Evolutionary conservation across 2,888 invertebrate species (phyloP).

Genomic region (Junonia oenone): DNA sequence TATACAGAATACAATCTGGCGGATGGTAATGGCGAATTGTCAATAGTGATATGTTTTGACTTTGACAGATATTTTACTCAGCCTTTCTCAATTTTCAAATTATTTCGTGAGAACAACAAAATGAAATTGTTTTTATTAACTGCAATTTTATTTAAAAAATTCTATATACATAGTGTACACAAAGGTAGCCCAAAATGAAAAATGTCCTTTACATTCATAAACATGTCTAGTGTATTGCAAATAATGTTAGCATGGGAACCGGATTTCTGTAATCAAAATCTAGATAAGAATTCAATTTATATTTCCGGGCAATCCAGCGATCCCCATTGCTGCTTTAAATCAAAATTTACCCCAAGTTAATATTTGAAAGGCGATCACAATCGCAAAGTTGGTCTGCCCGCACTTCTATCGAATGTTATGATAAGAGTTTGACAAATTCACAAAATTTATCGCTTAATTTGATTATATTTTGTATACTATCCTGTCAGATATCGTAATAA

Average conservation of each 20-base stretch:
- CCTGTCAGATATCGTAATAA: neutral
- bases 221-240: constrained; percentile 15
- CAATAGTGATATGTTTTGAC: too few species aligned
- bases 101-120: too few species aligned
- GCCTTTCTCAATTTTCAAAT: too few species aligned
- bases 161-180: too few species aligned
- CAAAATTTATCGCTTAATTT: constrained; percentile 33
- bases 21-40: too few species aligned
- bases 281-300: constrained; percentile 67
- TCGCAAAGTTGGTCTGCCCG: constrained; percentile 39
- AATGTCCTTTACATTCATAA: neutral
- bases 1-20: too few species aligned
- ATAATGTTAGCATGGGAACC: constrained; percentile 28
- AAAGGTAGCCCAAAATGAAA: too few species aligned
- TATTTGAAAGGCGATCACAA: constrained; percentile 43
- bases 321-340: constrained; percentile 63
- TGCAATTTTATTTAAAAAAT: too few species aligned
- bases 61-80: too few species aligned
- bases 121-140: too few species aligned
- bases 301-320: constrained; percentile 48
- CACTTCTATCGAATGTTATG: constrained; percentile 44
- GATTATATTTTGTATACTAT: constrained; percentile 10
- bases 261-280: constrained; percentile 44
- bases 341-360: constrained; percentile 51
- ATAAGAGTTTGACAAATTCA: constrained; percentile 56